Base-by-base conservation (phyloP, 2,888 invertebrate species). In the Ormia ochracea region DNA sequence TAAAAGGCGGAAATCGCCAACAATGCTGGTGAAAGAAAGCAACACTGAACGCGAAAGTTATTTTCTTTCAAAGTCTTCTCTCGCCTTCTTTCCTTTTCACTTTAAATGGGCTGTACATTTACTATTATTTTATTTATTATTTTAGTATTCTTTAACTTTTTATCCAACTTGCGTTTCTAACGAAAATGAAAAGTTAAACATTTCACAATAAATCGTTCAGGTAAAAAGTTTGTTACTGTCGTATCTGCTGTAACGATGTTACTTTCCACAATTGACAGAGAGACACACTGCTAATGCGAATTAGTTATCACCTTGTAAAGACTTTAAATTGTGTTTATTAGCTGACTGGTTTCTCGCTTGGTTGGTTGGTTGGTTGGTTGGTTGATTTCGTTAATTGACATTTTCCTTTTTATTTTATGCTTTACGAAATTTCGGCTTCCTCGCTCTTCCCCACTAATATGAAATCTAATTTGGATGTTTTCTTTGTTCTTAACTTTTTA, bases 281-380 rank as follows among this genome's bases (percentile, higher is more conserved):
- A n/a, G n/a, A n/a, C 59, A 75, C 50, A 43, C 38, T 48, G 74
- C 59, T 66, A 66, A 59, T 21, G 68, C 45, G 61, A 54, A 61
- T 75, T 68, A 68, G 59, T 54, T 76, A 61, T 61, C 69, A 69
- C 54, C 54, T 68, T 75, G 68, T 61, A 28, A 28, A 21, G 21
- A 45, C 17, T 17, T 14, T 21, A 54, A 63, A 73, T 45, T 28
- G 38, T 38, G 56, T 73, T 73, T 65, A 65, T 56, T 59, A 41
- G 23, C 52, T 73, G 31, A 7, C 2, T 69, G 19, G 43, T 48
- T 50, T n/a, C n/a, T n/a, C n/a, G n/a, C n/a, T n/a, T 59, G 50
- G 23, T 59, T 73, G 31, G n/a, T 1, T 69, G 19, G 43, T 48
- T 50, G 21, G 6, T 19, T 50, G 17, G 31, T 10, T 58, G 19